Evolutionary conservation across 2,797 vertebrate species (phyloP), one percentile per base, ranked within the genome.

Genomic region (Myotis findleyi): DNA sequence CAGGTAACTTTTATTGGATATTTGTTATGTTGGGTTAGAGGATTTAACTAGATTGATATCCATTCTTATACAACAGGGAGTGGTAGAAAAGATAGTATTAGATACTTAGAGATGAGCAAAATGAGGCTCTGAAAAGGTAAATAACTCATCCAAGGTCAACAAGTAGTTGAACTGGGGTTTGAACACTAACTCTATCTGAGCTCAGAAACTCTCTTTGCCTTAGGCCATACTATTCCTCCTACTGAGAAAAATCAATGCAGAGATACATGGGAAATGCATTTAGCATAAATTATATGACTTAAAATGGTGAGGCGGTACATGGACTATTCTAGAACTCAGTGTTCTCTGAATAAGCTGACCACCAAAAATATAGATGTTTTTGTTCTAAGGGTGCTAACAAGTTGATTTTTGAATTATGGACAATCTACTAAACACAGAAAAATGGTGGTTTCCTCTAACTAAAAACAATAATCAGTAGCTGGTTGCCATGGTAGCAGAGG

Each of bases 341-440:
- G 41, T 64, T 91, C 36, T 83, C 23, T 83, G 41, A 44, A 36
- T 33, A 49, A 59, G 18, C 36, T 49, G 38, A 80, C 27, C 33
- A 83, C 30, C 51, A 83, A 62, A 33, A 89, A 55, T 30, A 44
- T 7, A 71, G 57, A 82, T 13, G 33, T 75, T 59, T 92, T 91
- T 92, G 57, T 79, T 86, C 41, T 55, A 91, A 83, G 20, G 47
- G 68, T 12, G 81, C 25, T 30, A 76, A 77, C 8, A 36, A 55
- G 36, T 53, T 87, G 68, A n/a, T 84, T 87, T 91, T 85, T 92
- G 23, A 91, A 75, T 87, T 89, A 89, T 36, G 41, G 59, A 87
- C 96, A 73, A 95, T 76, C 53, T 92, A 69, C 18, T 82, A n/a
- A 71, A 97, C 95, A 91, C 55, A 91, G 64, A 72, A 93, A 96